Evolutionary conservation across 2,113 vertebrate genomes (phyloP), one percentile per base, ranked within the genome.

Genomic region (Hippopotamus amphibius): DNA sequence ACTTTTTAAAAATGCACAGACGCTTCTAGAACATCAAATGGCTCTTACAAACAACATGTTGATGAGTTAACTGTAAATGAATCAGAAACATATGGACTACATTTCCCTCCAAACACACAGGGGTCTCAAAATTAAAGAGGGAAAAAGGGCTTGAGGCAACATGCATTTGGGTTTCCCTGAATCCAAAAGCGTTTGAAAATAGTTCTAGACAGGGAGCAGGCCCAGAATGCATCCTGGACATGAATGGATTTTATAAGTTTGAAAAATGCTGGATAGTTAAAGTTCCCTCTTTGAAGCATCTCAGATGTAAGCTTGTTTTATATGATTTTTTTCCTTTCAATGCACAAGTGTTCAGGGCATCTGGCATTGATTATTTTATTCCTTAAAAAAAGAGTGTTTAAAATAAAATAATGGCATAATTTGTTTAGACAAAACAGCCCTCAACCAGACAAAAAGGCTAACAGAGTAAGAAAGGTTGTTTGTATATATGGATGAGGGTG

Each of bases 21-120:
- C 87, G 83, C 53, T 92, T 96, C 82, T 87, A 22, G 28, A 95
- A 98, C 94, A 97, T 96, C 95, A 97, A 97, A 96, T 98, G 71
- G 43, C n/a, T 97, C 68, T 90, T 83, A 83, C 77, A 57, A 96
- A 95, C 91, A 96, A 93, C 88, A 94, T 97, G 97, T 95, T 93
- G 97, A 97, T 96, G 97, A 95, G 91, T 93, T 93, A 90, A 93
- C 68, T 94, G 95, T 97, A 96, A 96, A 97, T 97, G 95, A 98
- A 97, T 96, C 57, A 95, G 69, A 93, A 97, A 97, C 98, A 97
- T 82, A 95, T 91, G 97, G 68, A 89, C 95, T 95, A 65, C 82
- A 95, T 94, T 97, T 96, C 81, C 94, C 63, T 94, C 83, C 57
- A 93, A 96, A 95, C 88, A 94, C 68, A 96, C 66, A 74, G 55